Evolutionary conservation across 2,113 vertebrate species (phyloP).

Genomic region (Cyrtonyx montezumae): DNA sequence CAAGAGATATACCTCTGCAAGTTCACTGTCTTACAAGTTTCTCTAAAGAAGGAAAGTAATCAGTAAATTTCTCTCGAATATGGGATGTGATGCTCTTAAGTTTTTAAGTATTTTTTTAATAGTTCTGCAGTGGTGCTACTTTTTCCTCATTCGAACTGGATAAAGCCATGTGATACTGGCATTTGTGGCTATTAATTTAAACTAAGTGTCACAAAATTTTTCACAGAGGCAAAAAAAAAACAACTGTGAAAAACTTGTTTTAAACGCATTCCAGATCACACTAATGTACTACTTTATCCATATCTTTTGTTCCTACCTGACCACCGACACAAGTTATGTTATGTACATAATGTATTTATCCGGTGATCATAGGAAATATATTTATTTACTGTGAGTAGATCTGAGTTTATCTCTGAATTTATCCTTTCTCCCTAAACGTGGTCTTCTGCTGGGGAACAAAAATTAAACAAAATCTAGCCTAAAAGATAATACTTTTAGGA

Average conservation of each 20-base stretch:
- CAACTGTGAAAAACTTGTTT: not conserved
- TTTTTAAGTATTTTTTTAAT: not conserved
- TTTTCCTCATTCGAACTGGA: not conserved
- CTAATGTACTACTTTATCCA: not conserved
- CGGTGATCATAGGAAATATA: not conserved
- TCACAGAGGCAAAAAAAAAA: not conserved
- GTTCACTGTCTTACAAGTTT: not conserved
- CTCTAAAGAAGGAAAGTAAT: not conserved
- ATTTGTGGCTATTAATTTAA: not conserved
- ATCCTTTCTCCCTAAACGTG: not conserved
- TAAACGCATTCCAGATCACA: not conserved
- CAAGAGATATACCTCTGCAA: not conserved
- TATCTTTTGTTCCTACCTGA: not conserved
- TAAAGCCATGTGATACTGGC: not conserved
- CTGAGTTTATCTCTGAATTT: not conserved
- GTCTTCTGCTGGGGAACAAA: not conserved
- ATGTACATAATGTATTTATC: not conserved
- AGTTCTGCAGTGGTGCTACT: not conserved
- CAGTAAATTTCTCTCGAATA: not conserved
- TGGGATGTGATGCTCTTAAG: not conserved
- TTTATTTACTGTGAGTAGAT: not conserved
- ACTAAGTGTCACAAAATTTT: not conserved
- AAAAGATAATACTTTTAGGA: not conserved
- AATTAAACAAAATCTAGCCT: not conserved
- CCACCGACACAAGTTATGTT: not conserved